Evolutionary conservation across 1,140 invertebrate species (phyloP), one percentile per base, ranked within the genome.

Genomic region (Anastatus disparis): DNA sequence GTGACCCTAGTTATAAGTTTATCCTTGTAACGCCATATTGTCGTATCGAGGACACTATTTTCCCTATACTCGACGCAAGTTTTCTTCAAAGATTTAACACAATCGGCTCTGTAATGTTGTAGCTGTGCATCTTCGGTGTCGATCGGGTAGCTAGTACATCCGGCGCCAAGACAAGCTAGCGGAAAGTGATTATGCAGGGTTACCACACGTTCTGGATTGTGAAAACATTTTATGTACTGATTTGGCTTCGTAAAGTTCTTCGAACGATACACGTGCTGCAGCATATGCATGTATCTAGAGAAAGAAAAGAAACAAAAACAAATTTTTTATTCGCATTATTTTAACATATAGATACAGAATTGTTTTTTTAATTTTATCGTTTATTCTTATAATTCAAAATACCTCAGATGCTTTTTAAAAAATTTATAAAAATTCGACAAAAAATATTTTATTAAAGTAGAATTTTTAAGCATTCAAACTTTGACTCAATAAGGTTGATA

Each of bases 111-210:
- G 84, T 97, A 98, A 82, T 98, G 96, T 81, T 97, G 95, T 75
- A 98, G 85, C 73, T 97, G 93, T 8, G 96, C 96, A 73, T 94
- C 91, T 52, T 88, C 86, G 2, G 92, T 94, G 71, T 94, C 90
- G 67, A 97, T 91, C 10, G 94, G 89, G 84, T 94, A 97, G 24
- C 93, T 95, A 17, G 93, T 94, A 82, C 95, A 97, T 1, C 90
- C 90, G 2, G 92, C 91, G 22, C 94, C 93, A 0, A 97, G 84
- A 77, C 95, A 97, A 44, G 94, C 93, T 50, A 97, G 82, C 13
- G 95, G 95, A 78, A 96, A 97, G 84, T 97, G 95, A 85, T 97
- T 97, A 87, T 97, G 95, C 40, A 97, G 87, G 6, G 94, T 95
- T 8, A 97, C 88, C 17, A 95, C 95, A 70, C 93, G 89, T 75